Percentiles rank a stretch among this genome's conserved stretches.
These are phyloP conservation scores for Himalopsyche phryganea DNA, from an alignment of 1,140 invertebrate genomes.

Conservation along the genomic window DNA sequence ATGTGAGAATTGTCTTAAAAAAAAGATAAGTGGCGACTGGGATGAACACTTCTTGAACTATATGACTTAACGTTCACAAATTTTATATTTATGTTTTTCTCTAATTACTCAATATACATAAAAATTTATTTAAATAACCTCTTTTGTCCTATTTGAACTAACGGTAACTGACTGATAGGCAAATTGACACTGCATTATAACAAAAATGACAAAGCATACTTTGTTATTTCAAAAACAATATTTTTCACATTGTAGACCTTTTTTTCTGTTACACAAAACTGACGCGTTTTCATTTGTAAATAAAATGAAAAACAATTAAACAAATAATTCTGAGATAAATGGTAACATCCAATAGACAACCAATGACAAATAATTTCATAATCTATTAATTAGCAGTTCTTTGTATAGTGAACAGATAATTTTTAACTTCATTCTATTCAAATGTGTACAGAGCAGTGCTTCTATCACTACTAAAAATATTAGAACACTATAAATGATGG, in stretches of 20 bases:
- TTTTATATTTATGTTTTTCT: slow-evolving; percentile 3
- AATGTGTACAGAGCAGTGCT: slow-evolving; percentile 24
- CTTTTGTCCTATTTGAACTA: slow-evolving; percentile 21
- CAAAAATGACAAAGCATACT: no score
- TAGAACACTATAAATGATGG: slow-evolving; percentile 3
- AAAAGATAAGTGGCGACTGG: neutral
- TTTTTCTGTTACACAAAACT: slow-evolving; percentile 12
- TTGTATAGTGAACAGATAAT: slow-evolving; percentile 13
- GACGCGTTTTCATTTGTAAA: no score
- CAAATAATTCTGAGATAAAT: slow-evolving; percentile 21
- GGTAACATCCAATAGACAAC: slow-evolving; percentile 27
- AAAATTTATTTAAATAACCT: slow-evolving; percentile 2
- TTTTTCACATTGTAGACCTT: slow-evolving; percentile 11
- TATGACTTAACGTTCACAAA: slow-evolving; percentile 7
- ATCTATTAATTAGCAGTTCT: slow-evolving; percentile 12
- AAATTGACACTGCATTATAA: slow-evolving; percentile 12
- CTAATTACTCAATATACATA: slow-evolving; percentile 4
- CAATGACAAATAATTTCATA: slow-evolving; percentile 15
- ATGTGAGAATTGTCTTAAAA: neutral
- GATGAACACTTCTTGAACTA: slow-evolving; percentile 10
- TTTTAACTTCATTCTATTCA: slow-evolving; percentile 5
- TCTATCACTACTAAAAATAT: slow-evolving; percentile 25
- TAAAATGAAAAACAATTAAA: slow-evolving; percentile 14
- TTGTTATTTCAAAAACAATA: neutral
- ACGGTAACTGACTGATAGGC: slow-evolving; percentile 24